These are phyloP conservation scores for Smithornis capensis DNA, from an alignment of 2,113 vertebrate species.

Conservation along the genomic window DNA sequence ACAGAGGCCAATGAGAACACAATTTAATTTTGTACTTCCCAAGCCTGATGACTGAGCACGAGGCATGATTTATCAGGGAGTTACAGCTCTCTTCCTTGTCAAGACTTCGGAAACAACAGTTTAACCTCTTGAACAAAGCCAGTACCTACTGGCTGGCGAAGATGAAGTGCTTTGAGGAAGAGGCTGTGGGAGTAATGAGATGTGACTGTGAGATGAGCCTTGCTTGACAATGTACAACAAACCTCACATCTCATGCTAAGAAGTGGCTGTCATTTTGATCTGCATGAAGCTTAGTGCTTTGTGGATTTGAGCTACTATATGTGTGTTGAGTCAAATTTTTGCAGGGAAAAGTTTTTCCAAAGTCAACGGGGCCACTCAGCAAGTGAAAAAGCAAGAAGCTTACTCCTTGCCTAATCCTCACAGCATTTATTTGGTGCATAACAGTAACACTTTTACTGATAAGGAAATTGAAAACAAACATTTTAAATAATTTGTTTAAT, in stretches of 20 bases:
- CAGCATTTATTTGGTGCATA: neutral
- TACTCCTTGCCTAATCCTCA: neutral
- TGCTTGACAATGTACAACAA: slow-evolving; percentile 50
- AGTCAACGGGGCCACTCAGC: neutral
- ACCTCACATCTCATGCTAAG: slow-evolving; percentile 34
- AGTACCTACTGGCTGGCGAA: neutral
- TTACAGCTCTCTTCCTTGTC: slow-evolving; percentile 26
- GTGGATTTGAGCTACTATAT: neutral
- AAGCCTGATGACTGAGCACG: neutral
- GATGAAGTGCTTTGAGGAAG: slow-evolving; percentile 35
- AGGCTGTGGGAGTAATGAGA: slow-evolving; percentile 48
- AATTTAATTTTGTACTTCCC: neutral
- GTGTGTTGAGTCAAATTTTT: neutral
- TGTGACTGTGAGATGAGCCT: slow-evolving; percentile 54
- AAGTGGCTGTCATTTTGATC: slow-evolving; percentile 43
- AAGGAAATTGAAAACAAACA: neutral
- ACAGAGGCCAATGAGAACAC: neutral
- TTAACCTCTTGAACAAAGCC: slow-evolving; percentile 57
- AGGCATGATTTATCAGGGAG: slow-evolving; percentile 52
- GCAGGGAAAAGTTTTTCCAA: neutral
- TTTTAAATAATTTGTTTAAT: neutral
- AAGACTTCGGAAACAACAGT: slow-evolving; percentile 51
- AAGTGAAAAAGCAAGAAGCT: neutral
- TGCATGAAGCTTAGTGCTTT: neutral
- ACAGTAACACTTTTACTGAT: neutral